phyloP scores from a whole-genome alignment of 1,140 invertebrate genomes.

The Drosophila tropicalis region DNA sequence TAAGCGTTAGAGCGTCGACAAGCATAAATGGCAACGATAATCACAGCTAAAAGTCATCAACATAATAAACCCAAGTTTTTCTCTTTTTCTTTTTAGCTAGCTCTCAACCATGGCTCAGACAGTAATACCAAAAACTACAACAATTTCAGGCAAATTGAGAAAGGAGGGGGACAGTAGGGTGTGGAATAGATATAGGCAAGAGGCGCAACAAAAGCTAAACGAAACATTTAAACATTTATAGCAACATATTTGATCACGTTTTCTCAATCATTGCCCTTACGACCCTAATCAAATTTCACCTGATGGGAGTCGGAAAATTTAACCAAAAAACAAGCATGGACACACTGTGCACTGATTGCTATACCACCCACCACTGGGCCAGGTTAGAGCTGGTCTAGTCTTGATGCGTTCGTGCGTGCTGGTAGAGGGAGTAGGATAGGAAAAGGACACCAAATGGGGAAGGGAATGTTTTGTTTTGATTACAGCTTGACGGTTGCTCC shows the following conservation, averaged over 20 bases:
- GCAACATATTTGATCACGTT: conserved; percentile 82
- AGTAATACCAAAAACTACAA: conserved; percentile 2
- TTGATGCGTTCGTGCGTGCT: conserved; percentile 59
- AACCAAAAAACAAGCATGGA: conserved; percentile 68
- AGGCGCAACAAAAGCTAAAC: conserved; percentile 60
- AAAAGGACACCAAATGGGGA: background rate
- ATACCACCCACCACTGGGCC: conserved; percentile 25
- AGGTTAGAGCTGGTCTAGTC: conserved; percentile 15
- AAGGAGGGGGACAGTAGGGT: conserved; percentile 28
- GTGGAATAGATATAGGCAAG: background rate
- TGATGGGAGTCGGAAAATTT: conserved; percentile 75
- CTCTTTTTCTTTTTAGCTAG: conserved; percentile 48
- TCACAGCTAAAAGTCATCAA: conserved; percentile 78
- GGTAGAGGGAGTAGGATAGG: conserved; percentile 9
- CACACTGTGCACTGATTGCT: conserved; percentile 80
- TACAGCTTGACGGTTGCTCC: conserved; percentile 70
- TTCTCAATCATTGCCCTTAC: conserved; percentile 81
- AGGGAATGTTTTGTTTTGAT: conserved; percentile 73
- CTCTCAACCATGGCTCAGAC: too few relatives aligned
- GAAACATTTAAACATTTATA: conserved; percentile 81
- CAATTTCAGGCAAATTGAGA: conserved; percentile 17
- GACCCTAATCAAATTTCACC: conserved; percentile 82
- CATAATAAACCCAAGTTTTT: conserved; percentile 78
- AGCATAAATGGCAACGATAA: conserved; percentile 69
- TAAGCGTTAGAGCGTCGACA: conserved; percentile 63